Conservation (phyloP, 1,140 invertebrate genomes). For the Saccostrea glomerata region DNA sequence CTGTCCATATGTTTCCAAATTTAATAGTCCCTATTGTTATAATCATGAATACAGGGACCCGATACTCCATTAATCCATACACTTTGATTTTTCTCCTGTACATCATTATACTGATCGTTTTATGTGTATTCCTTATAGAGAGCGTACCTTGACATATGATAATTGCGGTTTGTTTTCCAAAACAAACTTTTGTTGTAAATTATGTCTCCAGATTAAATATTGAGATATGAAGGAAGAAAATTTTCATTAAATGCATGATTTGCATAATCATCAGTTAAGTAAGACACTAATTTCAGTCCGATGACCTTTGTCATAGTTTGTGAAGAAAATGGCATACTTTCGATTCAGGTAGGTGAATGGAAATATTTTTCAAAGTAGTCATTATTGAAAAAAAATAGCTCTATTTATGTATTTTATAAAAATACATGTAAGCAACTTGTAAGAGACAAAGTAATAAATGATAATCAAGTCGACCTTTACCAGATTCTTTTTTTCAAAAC, state of each 20-base stretch:
- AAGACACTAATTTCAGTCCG: background rate
- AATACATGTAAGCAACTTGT: no score
- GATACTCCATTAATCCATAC: background rate
- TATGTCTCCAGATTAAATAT: background rate
- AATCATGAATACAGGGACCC: background rate
- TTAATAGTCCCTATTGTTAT: background rate
- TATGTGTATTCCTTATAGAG: no score
- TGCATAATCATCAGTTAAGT: background rate
- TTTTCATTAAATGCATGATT: background rate
- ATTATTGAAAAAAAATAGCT: no score
- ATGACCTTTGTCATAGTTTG: background rate
- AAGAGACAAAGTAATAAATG: no score
- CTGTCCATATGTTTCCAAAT: background rate
- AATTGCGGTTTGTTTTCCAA: background rate
- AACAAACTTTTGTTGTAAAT: background rate
- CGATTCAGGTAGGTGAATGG: background rate
- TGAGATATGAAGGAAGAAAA: background rate
- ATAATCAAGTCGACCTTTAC: no score
- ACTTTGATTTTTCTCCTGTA: background rate
- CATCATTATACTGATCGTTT: background rate
- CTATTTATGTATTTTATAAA: no score
- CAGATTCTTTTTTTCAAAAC: no score
- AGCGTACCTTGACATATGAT: background rate
- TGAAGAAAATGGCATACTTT: background rate
- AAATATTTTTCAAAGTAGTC: background rate